Conservation (phyloP, 2,113 vertebrate genomes). For the Chamaetylas fuelleborni region DNA sequence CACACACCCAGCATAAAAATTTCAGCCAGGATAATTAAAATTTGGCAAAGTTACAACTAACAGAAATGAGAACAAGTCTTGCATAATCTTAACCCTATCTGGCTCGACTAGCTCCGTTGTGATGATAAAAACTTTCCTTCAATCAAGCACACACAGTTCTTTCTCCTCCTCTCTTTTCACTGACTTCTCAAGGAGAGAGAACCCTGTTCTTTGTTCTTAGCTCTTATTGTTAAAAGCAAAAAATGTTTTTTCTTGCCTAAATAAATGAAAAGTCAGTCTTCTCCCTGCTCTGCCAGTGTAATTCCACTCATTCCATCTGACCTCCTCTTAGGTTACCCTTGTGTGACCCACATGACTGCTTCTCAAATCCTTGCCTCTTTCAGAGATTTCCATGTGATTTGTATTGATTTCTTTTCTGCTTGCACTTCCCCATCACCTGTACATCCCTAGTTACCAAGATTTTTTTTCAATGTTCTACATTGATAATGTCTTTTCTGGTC, state of each 20-base stretch:
- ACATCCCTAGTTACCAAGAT: not conserved
- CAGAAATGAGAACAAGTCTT: slow-evolving; percentile 17
- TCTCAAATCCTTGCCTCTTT: not conserved
- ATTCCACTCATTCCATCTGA: not conserved
- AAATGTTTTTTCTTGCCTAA: not conserved
- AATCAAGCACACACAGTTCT: not conserved
- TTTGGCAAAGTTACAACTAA: slow-evolving; percentile 12
- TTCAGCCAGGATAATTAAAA: slow-evolving; percentile 13
- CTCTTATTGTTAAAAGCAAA: not conserved
- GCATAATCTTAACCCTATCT: slow-evolving; percentile 8
- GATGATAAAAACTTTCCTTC: not conserved
- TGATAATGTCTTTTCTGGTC: not conserved
- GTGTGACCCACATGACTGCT: not conserved
- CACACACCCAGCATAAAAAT: not conserved
- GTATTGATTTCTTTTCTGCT: not conserved
- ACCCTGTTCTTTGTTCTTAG: not conserved
- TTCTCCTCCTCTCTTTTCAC: not conserved
- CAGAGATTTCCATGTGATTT: not conserved
- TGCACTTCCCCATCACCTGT: not conserved
- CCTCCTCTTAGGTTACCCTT: not conserved
- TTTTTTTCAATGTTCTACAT: not conserved
- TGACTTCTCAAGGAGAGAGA: not conserved
- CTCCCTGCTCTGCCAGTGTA: not conserved
- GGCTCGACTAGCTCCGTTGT: not conserved
- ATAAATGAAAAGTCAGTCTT: not conserved